phyloP scores from a whole-genome alignment of 2,888 invertebrate genomes.

The Tipula unca region DNA sequence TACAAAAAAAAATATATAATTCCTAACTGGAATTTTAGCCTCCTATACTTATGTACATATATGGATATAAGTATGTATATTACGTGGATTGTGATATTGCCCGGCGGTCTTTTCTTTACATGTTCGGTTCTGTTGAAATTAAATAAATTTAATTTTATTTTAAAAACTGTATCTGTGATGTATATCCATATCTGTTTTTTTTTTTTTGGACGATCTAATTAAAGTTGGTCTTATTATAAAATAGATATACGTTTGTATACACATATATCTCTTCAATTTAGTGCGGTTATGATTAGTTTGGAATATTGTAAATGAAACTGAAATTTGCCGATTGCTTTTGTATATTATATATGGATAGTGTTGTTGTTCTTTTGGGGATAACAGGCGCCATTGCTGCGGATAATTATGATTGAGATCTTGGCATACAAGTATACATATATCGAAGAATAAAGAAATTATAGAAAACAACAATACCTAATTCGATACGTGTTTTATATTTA shows the following conservation, averaged over 20 bases:
- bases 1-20: background rate
- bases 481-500: background rate
- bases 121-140: background rate
- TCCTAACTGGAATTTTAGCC: background rate
- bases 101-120: background rate
- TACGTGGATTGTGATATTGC: background rate
- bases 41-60: background rate
- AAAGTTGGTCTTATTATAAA: background rate
- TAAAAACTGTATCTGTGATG: background rate
- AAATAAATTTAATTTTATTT: conserved; percentile 18
- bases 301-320: background rate
- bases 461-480: too few relatives aligned
- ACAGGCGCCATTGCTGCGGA: background rate
- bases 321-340: background rate
- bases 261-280: background rate
- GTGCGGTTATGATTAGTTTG: background rate
- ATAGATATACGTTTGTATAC: background rate
- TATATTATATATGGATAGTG: background rate
- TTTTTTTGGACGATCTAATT: background rate
- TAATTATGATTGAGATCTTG: background rate
- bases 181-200: background rate
- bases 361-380: background rate
- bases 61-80: background rate
- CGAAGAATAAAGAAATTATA: too few relatives aligned
- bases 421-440: background rate